Conservation (phyloP, 2,797 vertebrate species). For the Crenuchus spilurus region DNA sequence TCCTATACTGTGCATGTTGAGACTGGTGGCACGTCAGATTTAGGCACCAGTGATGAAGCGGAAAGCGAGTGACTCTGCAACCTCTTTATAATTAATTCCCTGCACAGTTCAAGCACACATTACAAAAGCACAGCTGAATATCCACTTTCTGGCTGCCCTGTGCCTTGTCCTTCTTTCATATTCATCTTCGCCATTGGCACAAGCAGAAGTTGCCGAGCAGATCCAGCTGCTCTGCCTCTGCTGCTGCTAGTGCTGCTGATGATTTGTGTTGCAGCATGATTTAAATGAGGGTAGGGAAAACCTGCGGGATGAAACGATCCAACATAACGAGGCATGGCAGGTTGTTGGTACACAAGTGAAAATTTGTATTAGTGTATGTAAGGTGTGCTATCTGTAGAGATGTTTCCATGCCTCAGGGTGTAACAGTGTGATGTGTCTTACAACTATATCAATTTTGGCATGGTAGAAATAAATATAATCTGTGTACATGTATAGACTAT, state of each 20-base stretch:
- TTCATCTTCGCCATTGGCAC: slow-evolving; percentile 31
- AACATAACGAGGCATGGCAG: slow-evolving; percentile 19
- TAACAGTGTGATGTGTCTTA: neutral
- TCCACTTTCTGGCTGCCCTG: slow-evolving; percentile 30
- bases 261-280: slow-evolving; percentile 36
- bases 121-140: neutral
- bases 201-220: slow-evolving; percentile 6
- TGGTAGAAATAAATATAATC: too few relatives aligned
- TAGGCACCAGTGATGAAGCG: slow-evolving; percentile 46
- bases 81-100: slow-evolving; percentile 54
- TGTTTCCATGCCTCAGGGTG: neutral
- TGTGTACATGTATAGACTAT: too few relatives aligned
- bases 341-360: neutral
- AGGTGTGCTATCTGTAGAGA: neutral
- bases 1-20: neutral
- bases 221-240: slow-evolving; percentile 25
- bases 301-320: slow-evolving; percentile 19
- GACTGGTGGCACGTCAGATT: slow-evolving; percentile 38
- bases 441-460: too few relatives aligned
- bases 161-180: slow-evolving; percentile 27
- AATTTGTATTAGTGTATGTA: neutral
- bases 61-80: slow-evolving; percentile 19
- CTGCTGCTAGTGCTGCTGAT: slow-evolving; percentile 4
- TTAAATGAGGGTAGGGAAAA: slow-evolving; percentile 41
- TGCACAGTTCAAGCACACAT: slow-evolving; percentile 36